These are phyloP conservation scores for Salminus brasiliensis DNA, from an alignment of 2,113 vertebrate genomes.

Conservation along the genomic window DNA sequence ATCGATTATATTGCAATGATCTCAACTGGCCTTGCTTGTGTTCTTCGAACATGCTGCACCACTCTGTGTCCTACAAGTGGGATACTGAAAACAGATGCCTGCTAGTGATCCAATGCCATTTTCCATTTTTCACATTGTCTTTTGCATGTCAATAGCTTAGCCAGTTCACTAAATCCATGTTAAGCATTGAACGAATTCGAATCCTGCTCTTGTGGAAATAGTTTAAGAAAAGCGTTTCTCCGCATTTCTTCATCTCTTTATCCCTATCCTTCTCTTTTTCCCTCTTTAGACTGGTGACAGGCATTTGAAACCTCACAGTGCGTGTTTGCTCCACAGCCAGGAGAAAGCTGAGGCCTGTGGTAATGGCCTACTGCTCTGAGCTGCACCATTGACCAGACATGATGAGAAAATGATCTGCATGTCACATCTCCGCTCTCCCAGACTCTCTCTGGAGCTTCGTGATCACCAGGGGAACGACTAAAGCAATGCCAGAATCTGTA, in stretches of 20 bases:
- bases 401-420: constrained; percentile 70
- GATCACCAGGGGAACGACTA: background rate
- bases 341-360: constrained; percentile 36
- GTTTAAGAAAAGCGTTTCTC: background rate
- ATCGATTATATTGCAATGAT: background rate
- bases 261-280: background rate
- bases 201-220: background rate
- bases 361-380: constrained; percentile 56
- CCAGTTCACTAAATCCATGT: too few species aligned
- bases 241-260: background rate
- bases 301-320: background rate
- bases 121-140: constrained; percentile 2
- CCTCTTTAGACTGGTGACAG: background rate
- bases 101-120: constrained; percentile 13
- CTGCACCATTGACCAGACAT: background rate
- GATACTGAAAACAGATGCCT: background rate
- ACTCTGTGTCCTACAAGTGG: background rate
- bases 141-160: constrained; percentile 32
- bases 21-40: background rate
- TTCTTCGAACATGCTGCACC: background rate
- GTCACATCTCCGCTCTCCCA: constrained; percentile 56
- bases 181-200: background rate
- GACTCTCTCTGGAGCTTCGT: constrained; percentile 30
- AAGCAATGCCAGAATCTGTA: background rate
- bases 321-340: background rate